Conservation (phyloP, 2,888 invertebrate species). For the Parnassius orleans region DNA sequence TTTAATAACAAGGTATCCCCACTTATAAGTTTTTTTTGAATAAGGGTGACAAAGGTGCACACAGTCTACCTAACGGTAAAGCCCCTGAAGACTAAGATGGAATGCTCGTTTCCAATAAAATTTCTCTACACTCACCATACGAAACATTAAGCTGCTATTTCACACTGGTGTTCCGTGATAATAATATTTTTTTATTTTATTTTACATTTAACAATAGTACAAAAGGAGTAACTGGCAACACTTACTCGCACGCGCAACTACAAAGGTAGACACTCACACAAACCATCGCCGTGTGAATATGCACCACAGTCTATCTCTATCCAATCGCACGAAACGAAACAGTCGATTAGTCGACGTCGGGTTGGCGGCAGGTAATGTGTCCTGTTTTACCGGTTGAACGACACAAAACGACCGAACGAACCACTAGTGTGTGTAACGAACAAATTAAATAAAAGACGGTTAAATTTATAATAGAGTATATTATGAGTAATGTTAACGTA, state of each 20-base stretch:
- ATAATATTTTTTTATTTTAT: neutral
- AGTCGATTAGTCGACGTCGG: conserved; percentile 56
- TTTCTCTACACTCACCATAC: too few relatives aligned
- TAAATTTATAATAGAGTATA: conserved; percentile 29
- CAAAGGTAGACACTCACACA: conserved; percentile 35
- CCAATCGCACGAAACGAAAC: conserved; percentile 38
- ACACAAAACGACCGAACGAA: conserved; percentile 77
- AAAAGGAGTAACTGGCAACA: conserved; percentile 38
- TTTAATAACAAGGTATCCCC: too few relatives aligned
- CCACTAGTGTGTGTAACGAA: conserved; percentile 41
- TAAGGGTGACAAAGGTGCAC: too few relatives aligned
- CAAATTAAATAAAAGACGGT: conserved; percentile 12
- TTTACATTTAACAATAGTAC: neutral
- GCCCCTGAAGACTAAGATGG: too few relatives aligned
- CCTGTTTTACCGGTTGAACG: conserved; percentile 64
- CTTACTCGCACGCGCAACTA: conserved; percentile 50
- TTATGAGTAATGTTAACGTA: neutral
- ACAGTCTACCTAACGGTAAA: too few relatives aligned
- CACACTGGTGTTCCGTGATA: too few relatives aligned
- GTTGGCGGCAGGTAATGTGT: conserved; percentile 60
- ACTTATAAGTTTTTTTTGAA: too few relatives aligned
- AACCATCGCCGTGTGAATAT: conserved; percentile 46
- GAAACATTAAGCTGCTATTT: too few relatives aligned
- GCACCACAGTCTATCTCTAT: conserved; percentile 33
- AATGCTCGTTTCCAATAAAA: too few relatives aligned